phyloP scores from a whole-genome alignment of 2,888 invertebrate species.

The Sympetrum striolatum region DNA sequence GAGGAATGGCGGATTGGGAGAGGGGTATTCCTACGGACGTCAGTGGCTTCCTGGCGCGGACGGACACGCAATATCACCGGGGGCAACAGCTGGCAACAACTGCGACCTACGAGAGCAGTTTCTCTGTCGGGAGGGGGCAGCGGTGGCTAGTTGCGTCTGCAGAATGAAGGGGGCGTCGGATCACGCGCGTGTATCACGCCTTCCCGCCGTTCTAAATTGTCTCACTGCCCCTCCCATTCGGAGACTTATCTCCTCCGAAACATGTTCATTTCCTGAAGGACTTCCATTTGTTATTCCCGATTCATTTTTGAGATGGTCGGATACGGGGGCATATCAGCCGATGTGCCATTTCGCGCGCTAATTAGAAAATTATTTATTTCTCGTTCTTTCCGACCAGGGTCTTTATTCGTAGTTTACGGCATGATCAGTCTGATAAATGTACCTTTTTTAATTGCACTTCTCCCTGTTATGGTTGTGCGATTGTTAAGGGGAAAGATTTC shows the following conservation, averaged over 20 bases:
- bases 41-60: conserved; percentile 26
- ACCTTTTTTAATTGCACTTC: background rate
- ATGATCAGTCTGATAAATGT: background rate
- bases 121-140: background rate
- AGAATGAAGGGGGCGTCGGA: background rate
- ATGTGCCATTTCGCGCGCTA: background rate
- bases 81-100: conserved; percentile 39
- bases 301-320: conserved; percentile 10
- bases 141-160: background rate
- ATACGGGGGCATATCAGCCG: background rate
- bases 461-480: background rate
- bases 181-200: background rate
- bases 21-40: conserved; percentile 12
- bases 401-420: background rate
- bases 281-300: background rate
- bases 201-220: background rate
- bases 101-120: background rate
- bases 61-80: conserved; percentile 36
- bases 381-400: background rate
- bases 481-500: background rate
- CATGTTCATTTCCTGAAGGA: background rate
- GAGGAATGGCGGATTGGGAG: background rate
- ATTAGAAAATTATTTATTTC: conserved; percentile 31
- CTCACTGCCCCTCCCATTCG: background rate
- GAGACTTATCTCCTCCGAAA: background rate